phyloP scores from a whole-genome alignment of 2,113 vertebrate species.

The Mesitornis unicolor region DNA sequence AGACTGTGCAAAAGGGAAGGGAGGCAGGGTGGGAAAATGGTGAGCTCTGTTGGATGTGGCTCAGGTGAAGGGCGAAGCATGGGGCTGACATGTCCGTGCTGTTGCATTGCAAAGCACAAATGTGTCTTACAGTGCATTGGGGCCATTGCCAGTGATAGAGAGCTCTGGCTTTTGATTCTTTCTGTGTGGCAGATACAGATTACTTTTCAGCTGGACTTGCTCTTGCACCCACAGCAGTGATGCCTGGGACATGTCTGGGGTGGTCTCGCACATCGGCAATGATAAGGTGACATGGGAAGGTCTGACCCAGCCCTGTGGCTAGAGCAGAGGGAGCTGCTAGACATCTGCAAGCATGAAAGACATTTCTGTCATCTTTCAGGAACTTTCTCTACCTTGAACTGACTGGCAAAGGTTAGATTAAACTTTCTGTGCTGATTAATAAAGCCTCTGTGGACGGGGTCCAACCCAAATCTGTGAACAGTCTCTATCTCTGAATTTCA shows the following conservation, averaged over 20 bases:
- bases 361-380: background rate
- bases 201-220: background rate
- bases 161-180: background rate
- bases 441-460: background rate
- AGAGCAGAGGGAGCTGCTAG: background rate
- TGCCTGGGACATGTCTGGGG: fast-evolving
- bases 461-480: slow-evolving; percentile 17
- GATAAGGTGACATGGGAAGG: background rate
- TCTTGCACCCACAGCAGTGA: fast-evolving
- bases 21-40: background rate
- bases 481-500: slow-evolving; percentile 49
- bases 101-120: background rate
- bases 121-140: background rate
- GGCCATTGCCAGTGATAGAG: background rate
- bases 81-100: background rate
- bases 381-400: slow-evolving; percentile 14
- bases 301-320: background rate
- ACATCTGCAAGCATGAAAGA: background rate
- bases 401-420: background rate
- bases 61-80: background rate
- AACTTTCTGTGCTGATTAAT: slow-evolving; percentile 5
- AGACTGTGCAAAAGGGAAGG: background rate
- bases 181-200: background rate
- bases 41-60: background rate
- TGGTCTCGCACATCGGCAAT: background rate